phyloP scores from a whole-genome alignment of 1,140 invertebrate species.

The Schlechtendalia chinensis region DNA sequence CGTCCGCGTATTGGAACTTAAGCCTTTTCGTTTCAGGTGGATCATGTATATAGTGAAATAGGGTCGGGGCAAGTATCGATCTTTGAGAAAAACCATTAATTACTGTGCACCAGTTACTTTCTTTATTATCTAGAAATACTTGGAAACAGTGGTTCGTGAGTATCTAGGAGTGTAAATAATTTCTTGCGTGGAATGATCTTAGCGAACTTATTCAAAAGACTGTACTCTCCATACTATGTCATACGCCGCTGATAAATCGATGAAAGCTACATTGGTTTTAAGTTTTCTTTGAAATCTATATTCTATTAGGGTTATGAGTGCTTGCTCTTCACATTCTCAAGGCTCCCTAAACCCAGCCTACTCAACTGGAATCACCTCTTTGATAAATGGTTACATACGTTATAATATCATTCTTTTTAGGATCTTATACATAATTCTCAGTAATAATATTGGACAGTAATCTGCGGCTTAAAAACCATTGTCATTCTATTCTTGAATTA shows the following conservation, averaged over 20 bases:
- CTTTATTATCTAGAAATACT: background rate
- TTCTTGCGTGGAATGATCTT: background rate
- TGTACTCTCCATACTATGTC: background rate
- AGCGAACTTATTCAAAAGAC: background rate
- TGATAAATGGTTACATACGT: background rate
- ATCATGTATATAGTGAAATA: background rate
- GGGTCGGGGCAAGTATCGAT: background rate
- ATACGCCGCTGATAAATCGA: background rate
- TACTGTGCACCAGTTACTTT: background rate
- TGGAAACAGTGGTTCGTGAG: background rate
- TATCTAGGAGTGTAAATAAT: background rate
- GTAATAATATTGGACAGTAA: background rate
- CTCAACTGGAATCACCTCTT: background rate
- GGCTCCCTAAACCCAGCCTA: background rate
- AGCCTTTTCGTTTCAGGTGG: no score
- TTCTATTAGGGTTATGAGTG: slow-evolving; percentile 8
- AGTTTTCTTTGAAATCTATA: slow-evolving; percentile 8
- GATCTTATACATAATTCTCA: background rate
- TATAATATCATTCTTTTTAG: background rate
- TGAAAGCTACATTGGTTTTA: slow-evolving; percentile 3
- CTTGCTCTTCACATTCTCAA: background rate
- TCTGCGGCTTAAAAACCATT: background rate
- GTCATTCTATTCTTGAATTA: no score
- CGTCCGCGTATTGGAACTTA: no score
- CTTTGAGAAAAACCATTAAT: background rate